phyloP scores from a whole-genome alignment of 2,888 invertebrate species.

The Philaethria dido region DNA sequence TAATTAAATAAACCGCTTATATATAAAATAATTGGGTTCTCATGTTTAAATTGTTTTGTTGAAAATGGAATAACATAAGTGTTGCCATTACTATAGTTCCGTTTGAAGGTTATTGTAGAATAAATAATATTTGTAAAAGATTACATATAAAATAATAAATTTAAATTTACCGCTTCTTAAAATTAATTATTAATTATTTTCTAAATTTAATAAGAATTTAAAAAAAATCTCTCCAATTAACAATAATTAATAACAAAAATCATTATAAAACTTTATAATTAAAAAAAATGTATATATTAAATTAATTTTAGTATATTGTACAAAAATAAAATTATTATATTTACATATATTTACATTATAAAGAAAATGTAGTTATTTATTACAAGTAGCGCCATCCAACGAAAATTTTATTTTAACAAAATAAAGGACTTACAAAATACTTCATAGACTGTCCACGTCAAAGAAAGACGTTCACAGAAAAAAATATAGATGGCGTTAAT shows the following conservation, averaged over 20 bases:
- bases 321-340: too few relatives aligned
- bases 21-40: neutral
- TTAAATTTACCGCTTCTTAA: too few relatives aligned
- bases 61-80: neutral
- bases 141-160: neutral
- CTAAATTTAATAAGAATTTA: too few relatives aligned
- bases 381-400: conserved; percentile 13
- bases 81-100: conserved; percentile 1
- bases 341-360: too few relatives aligned
- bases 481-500: conserved; percentile 6
- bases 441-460: neutral
- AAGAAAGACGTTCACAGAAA: neutral
- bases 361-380: neutral
- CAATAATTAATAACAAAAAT: too few relatives aligned
- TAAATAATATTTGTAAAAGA: too few relatives aligned
- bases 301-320: too few relatives aligned
- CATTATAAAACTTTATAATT: too few relatives aligned
- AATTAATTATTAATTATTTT: too few relatives aligned
- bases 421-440: neutral
- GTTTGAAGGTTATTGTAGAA: neutral
- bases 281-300: too few relatives aligned
- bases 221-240: too few relatives aligned
- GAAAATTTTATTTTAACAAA: neutral
- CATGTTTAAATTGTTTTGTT: conserved; percentile 1
- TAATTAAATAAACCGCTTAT: neutral